phyloP scores from a whole-genome alignment of 2,888 invertebrate species.

The Lottia gigantea region DNA sequence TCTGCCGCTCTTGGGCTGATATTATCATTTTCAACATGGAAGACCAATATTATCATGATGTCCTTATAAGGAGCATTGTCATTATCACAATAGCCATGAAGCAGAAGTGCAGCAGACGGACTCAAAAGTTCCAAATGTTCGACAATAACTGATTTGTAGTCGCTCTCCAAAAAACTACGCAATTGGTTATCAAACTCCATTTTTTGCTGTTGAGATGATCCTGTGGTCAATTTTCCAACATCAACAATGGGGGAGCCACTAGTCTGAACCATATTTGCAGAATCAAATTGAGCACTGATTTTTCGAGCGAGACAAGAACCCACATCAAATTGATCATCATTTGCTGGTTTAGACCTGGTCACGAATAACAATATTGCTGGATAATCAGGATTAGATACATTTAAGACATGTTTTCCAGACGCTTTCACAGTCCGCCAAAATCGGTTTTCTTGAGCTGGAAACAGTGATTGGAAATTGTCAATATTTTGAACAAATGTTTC shows the following conservation, averaged over 20 bases:
- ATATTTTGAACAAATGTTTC: slow-evolving; percentile 25
- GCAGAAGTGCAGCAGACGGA: slow-evolving; percentile 49
- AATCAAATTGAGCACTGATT: slow-evolving; percentile 32
- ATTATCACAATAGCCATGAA: slow-evolving; percentile 62
- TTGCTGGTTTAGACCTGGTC: slow-evolving; percentile 18
- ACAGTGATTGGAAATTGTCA: slow-evolving; percentile 29
- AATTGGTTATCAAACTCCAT: slow-evolving; percentile 31
- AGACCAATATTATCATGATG: slow-evolving; percentile 47
- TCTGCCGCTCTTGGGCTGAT: slow-evolving; percentile 33
- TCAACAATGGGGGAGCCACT: slow-evolving; percentile 30
- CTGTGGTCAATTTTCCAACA: slow-evolving; percentile 21
- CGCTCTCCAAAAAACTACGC: slow-evolving; percentile 28
- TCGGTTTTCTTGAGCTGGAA: slow-evolving; percentile 39
- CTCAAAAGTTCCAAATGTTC: slow-evolving; percentile 50
- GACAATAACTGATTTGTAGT: slow-evolving; percentile 42
- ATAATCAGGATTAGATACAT: slow-evolving; percentile 37
- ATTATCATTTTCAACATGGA: slow-evolving; percentile 35
- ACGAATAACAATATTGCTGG: slow-evolving; percentile 49
- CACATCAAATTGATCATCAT: slow-evolving; percentile 18
- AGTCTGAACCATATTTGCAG: slow-evolving; percentile 18
- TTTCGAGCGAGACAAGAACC: slow-evolving; percentile 41
- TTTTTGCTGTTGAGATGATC: slow-evolving; percentile 30
- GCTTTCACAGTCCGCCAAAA: slow-evolving; percentile 47
- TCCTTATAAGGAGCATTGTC: slow-evolving; percentile 62
- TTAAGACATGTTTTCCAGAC: slow-evolving; percentile 38